phyloP scores from a whole-genome alignment of 2,113 vertebrate species.

The Micromys minutus region DNA sequence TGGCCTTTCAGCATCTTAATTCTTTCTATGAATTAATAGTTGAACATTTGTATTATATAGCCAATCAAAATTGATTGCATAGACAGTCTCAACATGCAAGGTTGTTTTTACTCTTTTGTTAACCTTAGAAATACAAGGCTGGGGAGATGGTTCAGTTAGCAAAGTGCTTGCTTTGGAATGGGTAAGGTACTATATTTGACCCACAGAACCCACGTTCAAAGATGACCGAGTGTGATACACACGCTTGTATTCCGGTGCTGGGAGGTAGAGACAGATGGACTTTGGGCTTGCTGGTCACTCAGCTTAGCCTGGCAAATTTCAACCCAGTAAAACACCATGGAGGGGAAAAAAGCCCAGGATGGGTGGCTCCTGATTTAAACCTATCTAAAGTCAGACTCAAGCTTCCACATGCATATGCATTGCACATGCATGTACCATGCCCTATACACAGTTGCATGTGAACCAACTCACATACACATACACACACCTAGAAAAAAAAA shows the following conservation, averaged over 20 bases:
- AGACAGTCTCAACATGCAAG: slow-evolving; percentile 28
- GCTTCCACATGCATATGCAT: not conserved
- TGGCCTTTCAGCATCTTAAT: slow-evolving; percentile 21
- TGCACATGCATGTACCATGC: not conserved
- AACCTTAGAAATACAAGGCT: not conserved
- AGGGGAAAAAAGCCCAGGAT: not conserved
- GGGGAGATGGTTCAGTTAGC: not conserved
- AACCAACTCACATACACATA: too few species aligned
- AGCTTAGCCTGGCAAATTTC: not conserved
- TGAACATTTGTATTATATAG: slow-evolving; percentile 24
- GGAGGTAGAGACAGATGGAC: not conserved
- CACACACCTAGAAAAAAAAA: not conserved
- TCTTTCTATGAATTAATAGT: not conserved
- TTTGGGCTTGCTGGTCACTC: not conserved
- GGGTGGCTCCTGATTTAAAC: not conserved
- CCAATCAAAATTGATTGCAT: slow-evolving; percentile 18
- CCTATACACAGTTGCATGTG: not conserved
- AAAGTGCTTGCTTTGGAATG: not conserved
- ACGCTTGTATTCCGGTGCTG: not conserved
- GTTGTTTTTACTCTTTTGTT: slow-evolving; percentile 30
- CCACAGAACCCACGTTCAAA: not conserved
- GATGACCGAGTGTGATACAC: not conserved
- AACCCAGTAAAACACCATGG: not conserved
- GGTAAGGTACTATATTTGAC: not conserved
- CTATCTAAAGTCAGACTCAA: not conserved